Evolutionary conservation across 2,113 vertebrate species (phyloP), one percentile per base, ranked within the genome.

Genomic region (Sarotherodon lohbergeri): DNA sequence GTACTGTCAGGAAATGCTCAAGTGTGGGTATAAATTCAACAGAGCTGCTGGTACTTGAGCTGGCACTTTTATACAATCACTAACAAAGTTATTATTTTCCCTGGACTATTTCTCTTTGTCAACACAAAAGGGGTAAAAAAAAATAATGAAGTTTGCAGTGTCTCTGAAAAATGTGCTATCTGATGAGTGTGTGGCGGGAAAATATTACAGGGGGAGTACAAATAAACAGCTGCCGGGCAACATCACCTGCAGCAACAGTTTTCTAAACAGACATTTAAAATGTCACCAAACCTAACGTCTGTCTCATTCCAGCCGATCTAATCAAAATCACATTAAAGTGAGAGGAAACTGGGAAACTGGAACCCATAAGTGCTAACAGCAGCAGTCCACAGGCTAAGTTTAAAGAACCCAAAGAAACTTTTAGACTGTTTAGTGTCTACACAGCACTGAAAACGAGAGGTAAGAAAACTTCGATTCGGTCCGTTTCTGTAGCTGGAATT

Each of bases 241-340:
- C 90, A 87, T 85, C 84, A 85, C 87, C 84, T 82, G 79, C 84
- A 89, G 88, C 88, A 29, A 90, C 80, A 91, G 84, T 90, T 91
- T 92, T 92, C 85, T 91, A 88, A 89, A 92, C 78, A 90, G 36
- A 90, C 83, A 85, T 92, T 90, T 90, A 88, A 92, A 91, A 91
- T 93, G 90, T 91, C 88, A 86, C 41, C 17, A 78, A 90, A 81
- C 41, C 82, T 55, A 61, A 92, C 76, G 85, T 90, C 59, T 80
- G 84, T 89, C 66, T 91, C 80, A 89, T 48, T 76, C 87, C 85
- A 82, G 68, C 86, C 43, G 14, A 92, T 92, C 87, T 88, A 91
- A 91, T 91, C 86, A 82, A 92, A 94, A 93, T 88, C 81, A 83
- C 89, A 93, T 93, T 87, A 93, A 83, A 92, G 90, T 85, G 87